These are phyloP conservation scores for Chelonoidis abingdonii DNA, from an alignment of 2,113 vertebrate species.

Conservation along the genomic window DNA sequence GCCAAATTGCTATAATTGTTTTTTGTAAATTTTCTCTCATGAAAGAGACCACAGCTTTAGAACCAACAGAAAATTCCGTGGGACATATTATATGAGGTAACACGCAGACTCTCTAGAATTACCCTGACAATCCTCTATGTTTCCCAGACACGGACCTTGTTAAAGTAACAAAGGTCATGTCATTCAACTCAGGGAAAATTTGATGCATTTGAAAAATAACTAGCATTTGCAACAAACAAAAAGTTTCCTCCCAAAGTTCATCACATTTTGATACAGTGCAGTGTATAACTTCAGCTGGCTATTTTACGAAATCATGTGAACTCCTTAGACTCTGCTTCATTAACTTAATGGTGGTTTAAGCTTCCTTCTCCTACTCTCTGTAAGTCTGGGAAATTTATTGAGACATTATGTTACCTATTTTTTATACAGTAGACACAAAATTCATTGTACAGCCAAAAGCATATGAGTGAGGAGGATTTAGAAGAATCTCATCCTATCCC, in stretches of 20 bases:
- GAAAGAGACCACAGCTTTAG: not conserved
- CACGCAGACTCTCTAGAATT: not conserved
- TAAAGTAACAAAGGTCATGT: not conserved
- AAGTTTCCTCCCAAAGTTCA: not conserved
- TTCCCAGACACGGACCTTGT: not conserved
- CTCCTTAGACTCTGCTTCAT: not conserved
- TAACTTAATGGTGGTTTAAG: not conserved
- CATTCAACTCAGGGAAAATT: not conserved
- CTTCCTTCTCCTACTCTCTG: not conserved
- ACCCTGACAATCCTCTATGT: not conserved
- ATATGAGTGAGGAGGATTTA: not conserved
- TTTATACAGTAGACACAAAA: not conserved
- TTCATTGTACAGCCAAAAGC: not conserved
- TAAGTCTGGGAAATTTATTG: not conserved
- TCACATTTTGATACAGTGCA: not conserved
- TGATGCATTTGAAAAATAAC: not conserved
- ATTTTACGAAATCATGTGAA: accelerated
- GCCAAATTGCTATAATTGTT: not conserved
- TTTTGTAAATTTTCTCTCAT: not conserved
- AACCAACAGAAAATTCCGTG: not conserved
- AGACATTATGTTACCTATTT: not conserved
- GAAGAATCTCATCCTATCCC: not conserved
- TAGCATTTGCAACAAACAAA: not conserved
- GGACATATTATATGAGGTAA: not conserved
- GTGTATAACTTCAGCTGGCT: not conserved